A percentile compares a stretch with the other conserved stretches of the same genome.
Conservation (phyloP, 92 coral and sea anemone species). For the Porites evermanni region DNA sequence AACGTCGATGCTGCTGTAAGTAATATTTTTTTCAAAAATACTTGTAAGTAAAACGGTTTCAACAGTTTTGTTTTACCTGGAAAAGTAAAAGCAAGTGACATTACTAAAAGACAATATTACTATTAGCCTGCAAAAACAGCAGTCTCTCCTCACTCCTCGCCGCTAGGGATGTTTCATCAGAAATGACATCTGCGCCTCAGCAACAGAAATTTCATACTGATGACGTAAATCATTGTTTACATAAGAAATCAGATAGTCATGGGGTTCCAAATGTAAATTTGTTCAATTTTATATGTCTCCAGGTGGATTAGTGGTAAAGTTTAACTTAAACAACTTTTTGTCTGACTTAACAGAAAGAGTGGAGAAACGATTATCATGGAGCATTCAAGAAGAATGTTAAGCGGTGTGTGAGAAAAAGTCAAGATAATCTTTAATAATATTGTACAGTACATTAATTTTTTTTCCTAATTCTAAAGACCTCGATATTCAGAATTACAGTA, state of each 20-base stretch:
- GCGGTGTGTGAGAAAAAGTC: slow-evolving; percentile 85
- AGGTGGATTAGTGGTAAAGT: background rate
- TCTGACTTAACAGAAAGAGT: slow-evolving; percentile 82
- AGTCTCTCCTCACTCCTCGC: too few relatives aligned
- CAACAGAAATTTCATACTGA: too few relatives aligned
- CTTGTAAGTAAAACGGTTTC: too few relatives aligned
- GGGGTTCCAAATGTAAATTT: too few relatives aligned
- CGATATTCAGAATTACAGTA: background rate
- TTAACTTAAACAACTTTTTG: background rate
- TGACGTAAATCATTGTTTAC: too few relatives aligned
- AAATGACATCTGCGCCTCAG: too few relatives aligned
- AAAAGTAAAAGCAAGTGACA: too few relatives aligned
- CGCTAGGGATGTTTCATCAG: too few relatives aligned
- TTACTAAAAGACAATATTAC: too few relatives aligned
- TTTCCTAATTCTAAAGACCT: background rate
- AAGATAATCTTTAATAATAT: slow-evolving; percentile 52
- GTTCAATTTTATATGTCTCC: background rate
- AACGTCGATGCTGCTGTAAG: slow-evolving; percentile 99
- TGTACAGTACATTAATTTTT: slow-evolving; percentile 1
- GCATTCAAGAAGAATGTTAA: slow-evolving; percentile 92
- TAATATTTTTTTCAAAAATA: background rate
- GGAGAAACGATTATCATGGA: slow-evolving; percentile 87
- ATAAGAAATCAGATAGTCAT: too few relatives aligned
- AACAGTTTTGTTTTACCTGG: background rate
- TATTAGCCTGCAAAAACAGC: too few relatives aligned